Conservation (phyloP, 2,797 vertebrate genomes). For the Molothrus ater region DNA sequence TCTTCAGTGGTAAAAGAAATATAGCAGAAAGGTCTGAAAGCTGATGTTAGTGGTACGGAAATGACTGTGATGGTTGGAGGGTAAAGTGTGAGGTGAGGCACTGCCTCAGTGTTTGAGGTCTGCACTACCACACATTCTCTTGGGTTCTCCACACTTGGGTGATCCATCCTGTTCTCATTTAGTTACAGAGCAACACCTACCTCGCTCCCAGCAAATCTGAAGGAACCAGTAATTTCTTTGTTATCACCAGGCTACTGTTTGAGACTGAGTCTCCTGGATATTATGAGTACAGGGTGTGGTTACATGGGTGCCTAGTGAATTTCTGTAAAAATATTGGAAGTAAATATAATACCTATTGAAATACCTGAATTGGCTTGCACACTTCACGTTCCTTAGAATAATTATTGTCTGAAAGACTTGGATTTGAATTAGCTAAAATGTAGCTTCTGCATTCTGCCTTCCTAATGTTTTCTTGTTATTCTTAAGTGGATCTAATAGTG, state of each 20-base stretch:
- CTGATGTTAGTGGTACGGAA: not conserved
- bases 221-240: not conserved
- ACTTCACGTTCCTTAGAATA: not conserved
- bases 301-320: not conserved
- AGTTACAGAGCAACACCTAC: not conserved
- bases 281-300: not conserved
- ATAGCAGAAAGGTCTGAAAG: not conserved
- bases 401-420: not conserved
- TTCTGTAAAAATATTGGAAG: not conserved
- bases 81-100: not conserved
- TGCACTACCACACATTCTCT: not conserved
- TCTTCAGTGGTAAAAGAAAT: not conserved
- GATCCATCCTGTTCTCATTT: not conserved
- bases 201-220: not conserved
- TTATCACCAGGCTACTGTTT: not conserved
- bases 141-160: not conserved
- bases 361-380: not conserved
- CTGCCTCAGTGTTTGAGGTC: accelerated
- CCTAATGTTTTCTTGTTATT: not conserved
- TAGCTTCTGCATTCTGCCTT: not conserved
- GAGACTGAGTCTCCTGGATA: not conserved
- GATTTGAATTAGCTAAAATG: not conserved
- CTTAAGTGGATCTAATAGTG: not conserved
- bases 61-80: not conserved
- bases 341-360: not conserved